These are phyloP conservation scores for Bibio marci DNA, from an alignment of 2,888 invertebrate species.

Conservation along the genomic window DNA sequence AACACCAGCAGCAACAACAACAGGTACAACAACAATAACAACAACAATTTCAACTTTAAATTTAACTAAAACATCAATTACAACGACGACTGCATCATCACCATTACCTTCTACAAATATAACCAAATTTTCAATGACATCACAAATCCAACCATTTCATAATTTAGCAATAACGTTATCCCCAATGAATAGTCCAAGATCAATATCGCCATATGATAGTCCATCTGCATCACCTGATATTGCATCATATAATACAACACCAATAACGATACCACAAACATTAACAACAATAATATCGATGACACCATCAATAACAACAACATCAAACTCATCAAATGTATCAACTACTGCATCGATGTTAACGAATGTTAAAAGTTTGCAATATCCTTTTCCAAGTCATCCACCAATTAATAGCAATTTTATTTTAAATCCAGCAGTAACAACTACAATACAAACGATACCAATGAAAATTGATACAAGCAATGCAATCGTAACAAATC, in stretches of 20 bases:
- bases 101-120: neutral
- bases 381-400: slow-evolving; percentile 65
- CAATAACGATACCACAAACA: too few relatives aligned
- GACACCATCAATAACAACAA: slow-evolving; percentile 6
- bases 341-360: slow-evolving; percentile 15
- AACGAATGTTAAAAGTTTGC: slow-evolving; percentile 30
- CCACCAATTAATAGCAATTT: slow-evolving; percentile 34
- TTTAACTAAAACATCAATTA: neutral
- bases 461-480: too few relatives aligned
- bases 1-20: neutral
- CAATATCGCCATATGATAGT: slow-evolving; percentile 26
- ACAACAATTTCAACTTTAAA: neutral
- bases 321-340: slow-evolving; percentile 5
- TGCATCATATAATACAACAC: neutral
- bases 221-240: slow-evolving; percentile 28
- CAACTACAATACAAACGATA: slow-evolving; percentile 9
- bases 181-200: slow-evolving; percentile 29
- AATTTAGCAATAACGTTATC: slow-evolving; percentile 17
- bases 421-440: slow-evolving; percentile 7
- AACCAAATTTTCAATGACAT: slow-evolving; percentile 7
- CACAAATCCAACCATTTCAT: slow-evolving; percentile 8
- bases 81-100: neutral
- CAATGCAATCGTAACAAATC: too few relatives aligned
- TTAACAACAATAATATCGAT: slow-evolving; percentile 7
- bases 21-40: neutral